Conservation (phyloP, 2,797 vertebrate genomes). For the Micromesistius poutassou region DNA sequence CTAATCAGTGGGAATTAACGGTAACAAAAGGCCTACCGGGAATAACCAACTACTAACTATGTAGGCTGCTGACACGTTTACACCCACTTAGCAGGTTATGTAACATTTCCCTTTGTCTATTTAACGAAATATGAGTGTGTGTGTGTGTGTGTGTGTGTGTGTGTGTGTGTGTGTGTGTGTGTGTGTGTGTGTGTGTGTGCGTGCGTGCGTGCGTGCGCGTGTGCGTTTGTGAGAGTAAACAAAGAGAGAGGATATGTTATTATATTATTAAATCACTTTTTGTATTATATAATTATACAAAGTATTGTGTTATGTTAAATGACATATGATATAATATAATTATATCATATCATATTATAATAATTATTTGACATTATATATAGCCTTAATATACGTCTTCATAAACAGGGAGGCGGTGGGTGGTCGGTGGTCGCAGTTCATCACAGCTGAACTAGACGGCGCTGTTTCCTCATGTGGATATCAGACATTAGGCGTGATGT, state of each 20-base stretch:
- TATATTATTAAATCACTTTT: not conserved
- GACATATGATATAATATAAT: not conserved
- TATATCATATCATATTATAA: no score
- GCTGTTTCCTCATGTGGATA: no score
- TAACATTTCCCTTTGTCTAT: not conserved
- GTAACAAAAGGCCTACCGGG: not conserved
- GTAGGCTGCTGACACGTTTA: not conserved
- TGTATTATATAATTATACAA: not conserved
- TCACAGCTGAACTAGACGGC: no score
- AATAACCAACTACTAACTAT: not conserved
- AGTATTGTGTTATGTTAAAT: not conserved
- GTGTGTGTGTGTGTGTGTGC: no score
- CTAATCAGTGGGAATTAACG: not conserved
- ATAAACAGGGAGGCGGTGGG: not conserved
- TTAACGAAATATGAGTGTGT: not conserved
- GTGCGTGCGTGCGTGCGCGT: no score
- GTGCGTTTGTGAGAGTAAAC: not conserved
- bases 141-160: no score
- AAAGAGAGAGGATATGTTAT: not conserved
- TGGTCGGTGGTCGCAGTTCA: no score
- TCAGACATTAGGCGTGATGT: no score
- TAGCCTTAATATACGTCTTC: not conserved
- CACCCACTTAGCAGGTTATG: not conserved
- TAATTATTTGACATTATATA: not conserved
- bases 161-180: no score